phyloP scores from a whole-genome alignment of 1,140 invertebrate genomes.

The Bombyx mori region ASM3026992v2 NC_085120.1:12612001-12612500 shows the following conservation, averaged over 20 bases:
- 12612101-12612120: constrained; percentile 98
- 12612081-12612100: constrained; percentile 97
- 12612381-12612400: too few species aligned
- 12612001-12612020: background rate
- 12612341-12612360: too few species aligned
- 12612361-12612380: too few species aligned
- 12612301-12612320: too few species aligned
- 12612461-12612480: too few species aligned
- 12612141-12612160: constrained; percentile 99
- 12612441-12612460: too few species aligned
- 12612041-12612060: constrained; percentile 79
- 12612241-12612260: too few species aligned
- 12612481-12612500: too few species aligned
- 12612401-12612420: too few species aligned
- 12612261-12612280: background rate
- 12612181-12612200: background rate
- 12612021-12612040: background rate
- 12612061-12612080: constrained; percentile 99
- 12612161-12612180: constrained; percentile 46
- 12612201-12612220: background rate
- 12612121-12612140: constrained; percentile 95
- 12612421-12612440: too few species aligned
- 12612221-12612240: background rate
- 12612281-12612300: too few species aligned
- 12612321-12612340: too few species aligned